Evolutionary conservation across 2,113 vertebrate genomes (phyloP).

Genomic region (Pyrgilauda ruficollis): DNA sequence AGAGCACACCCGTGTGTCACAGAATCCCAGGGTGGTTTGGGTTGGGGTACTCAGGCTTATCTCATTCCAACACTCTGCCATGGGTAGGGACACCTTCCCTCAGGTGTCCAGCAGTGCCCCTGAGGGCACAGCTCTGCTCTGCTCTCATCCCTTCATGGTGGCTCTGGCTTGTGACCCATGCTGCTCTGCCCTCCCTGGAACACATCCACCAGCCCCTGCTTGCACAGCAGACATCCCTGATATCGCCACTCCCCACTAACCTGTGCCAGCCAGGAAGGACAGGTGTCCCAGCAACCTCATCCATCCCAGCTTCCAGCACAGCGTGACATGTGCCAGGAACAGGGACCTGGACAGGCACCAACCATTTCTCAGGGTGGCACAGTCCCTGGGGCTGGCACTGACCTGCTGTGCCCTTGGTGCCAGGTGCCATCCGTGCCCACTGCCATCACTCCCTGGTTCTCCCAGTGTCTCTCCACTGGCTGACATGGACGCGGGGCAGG

Average conservation of each 20-base stretch:
- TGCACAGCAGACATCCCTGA: not conserved
- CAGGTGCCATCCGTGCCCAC: fast-evolving
- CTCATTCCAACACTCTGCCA: not conserved
- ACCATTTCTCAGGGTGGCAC: not conserved
- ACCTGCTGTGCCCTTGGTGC: fast-evolving
- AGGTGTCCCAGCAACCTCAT: not conserved
- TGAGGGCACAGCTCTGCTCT: not conserved
- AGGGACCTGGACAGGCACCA: not conserved
- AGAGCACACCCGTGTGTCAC: fast-evolving
- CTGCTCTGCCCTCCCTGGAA: not conserved
- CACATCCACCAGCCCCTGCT: not conserved
- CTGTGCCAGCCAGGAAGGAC: fast-evolving
- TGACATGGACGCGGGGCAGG: fast-evolving
- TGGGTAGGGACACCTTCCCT: not conserved
- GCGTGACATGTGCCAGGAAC: not conserved
- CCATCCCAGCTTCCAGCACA: not conserved
- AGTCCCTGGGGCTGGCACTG: not conserved
- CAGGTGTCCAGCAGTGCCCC: not conserved
- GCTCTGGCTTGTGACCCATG: not conserved
- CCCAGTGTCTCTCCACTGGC: not conserved
- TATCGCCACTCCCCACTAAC: too few relatives aligned
- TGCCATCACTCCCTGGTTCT: not conserved
- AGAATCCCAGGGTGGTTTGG: not conserved
- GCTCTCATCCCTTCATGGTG: not conserved
- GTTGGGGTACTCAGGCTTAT: not conserved